A percentile compares a stretch with the other conserved stretches of the same genome.
These are phyloP conservation scores for Arctopsyche grandis DNA, from an alignment of 1,140 invertebrate species.

Conservation along the genomic window DNA sequence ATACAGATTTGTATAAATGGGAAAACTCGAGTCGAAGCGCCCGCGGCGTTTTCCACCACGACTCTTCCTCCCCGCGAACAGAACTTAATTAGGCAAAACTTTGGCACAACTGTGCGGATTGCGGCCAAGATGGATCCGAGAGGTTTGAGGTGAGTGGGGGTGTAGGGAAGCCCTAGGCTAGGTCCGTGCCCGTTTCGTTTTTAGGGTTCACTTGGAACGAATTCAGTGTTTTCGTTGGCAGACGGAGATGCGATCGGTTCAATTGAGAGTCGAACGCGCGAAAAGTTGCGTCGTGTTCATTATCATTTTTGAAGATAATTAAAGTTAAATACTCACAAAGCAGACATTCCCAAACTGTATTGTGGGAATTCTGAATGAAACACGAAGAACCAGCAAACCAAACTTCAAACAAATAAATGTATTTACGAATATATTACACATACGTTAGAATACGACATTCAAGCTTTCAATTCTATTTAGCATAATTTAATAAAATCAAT, in stretches of 20 bases:
- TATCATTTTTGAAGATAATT: neutral
- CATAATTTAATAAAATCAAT: too few species aligned
- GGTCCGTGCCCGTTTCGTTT: neutral
- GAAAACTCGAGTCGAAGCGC: slow-evolving; percentile 39
- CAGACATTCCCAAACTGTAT: neutral
- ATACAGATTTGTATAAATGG: slow-evolving; percentile 54
- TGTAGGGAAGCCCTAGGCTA: slow-evolving; percentile 8
- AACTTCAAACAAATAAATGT: too few species aligned
- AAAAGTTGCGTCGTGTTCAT: neutral
- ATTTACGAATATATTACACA: too few species aligned
- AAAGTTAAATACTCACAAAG: neutral
- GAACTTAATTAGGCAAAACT: slow-evolving; percentile 55
- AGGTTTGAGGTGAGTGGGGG: neutral
- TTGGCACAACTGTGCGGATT: slow-evolving; percentile 47
- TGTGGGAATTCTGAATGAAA: neutral
- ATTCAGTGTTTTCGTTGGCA: neutral
- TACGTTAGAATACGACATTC: too few species aligned
- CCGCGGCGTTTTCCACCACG: slow-evolving; percentile 33
- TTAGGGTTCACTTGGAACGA: neutral
- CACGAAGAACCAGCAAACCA: too few species aligned
- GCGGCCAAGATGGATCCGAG: neutral
- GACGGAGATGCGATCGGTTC: neutral
- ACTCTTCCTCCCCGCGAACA: slow-evolving; percentile 29
- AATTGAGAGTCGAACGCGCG: neutral
- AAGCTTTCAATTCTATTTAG: too few species aligned